Percentiles rank a stretch among this genome's conserved stretches.
Conservation (phyloP, 2,113 vertebrate species). For the Eidolon helvum region DNA sequence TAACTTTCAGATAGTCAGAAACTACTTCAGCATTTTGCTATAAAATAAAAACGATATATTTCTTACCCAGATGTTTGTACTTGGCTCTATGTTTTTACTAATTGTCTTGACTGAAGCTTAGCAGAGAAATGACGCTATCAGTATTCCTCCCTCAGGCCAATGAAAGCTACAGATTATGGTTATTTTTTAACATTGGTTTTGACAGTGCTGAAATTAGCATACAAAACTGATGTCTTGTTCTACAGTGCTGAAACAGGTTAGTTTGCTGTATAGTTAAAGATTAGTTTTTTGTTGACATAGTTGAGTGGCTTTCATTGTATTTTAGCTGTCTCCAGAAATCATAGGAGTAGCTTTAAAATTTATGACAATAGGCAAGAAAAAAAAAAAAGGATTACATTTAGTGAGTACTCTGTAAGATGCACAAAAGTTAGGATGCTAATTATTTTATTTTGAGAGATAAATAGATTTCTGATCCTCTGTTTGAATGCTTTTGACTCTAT, state of each 20-base stretch:
- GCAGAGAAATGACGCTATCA: not conserved
- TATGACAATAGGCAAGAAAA: not conserved
- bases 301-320: conserved; percentile 17
- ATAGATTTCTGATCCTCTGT: not conserved
- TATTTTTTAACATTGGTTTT: conserved; percentile 40
- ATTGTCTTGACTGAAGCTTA: not conserved
- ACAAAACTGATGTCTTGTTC: not conserved
- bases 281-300: not conserved
- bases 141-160: not conserved
- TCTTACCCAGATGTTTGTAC: not conserved
- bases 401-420: not conserved
- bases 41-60: not conserved
- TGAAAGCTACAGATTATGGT: not conserved
- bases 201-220: not conserved
- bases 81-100: not conserved
- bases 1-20: not conserved
- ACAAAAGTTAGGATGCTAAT: not conserved
- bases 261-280: not conserved
- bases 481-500: not conserved
- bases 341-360: not conserved
- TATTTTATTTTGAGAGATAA: not conserved
- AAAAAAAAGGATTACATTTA: not conserved
- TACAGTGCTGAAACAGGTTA: not conserved
- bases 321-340: not conserved
- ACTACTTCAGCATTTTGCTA: not conserved